Base-by-base conservation (phyloP, 2,888 invertebrate species). In the Chaetoderma sp. region DNA sequence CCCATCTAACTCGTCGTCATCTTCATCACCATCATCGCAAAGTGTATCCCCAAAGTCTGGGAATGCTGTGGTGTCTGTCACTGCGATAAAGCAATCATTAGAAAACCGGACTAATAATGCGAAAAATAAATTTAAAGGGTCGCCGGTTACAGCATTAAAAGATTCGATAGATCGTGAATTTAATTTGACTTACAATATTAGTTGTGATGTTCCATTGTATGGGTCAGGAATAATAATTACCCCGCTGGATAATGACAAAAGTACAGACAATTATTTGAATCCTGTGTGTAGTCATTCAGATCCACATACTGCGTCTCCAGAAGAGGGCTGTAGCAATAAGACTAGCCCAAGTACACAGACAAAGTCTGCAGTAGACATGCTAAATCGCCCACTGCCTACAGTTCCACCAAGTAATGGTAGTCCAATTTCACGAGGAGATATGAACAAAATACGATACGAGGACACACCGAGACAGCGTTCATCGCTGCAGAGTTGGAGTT, bases 91-190 rank as follows among this genome's bases (percentile, higher is more conserved):
- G 44, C 75, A 78, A 33, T 77, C 77, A 21, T 42, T 79, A 21
- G 75, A 76, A 49, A 67, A 67, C 8, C 68, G 71, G 49, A 76
- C 71, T 60, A 75, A 71, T 68, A 61, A 55, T 18, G 10, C 28
- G 32, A 60, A 50, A 21, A 60, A 33, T 52, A 71, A 78, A 60
- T 73, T 74, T 62, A 78, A 78, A 69, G 84, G 83, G 13, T 84
- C 84, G 2, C 85, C 85, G 2, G 84, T 85, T 54, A 82, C 80
- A n/a, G 80, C 83, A 8, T 68, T 85, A 30, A 85, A 84, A 63
- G 83, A 84, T 56, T 81, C 81, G 58, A 84, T 85, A 21, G 85
- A 85, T 67, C 60, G 73, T n/a, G n/a, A n/a, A n/a, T n/a, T n/a
- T n/a, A n/a, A n/a, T n/a, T n/a, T n/a, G n/a, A n/a, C n/a, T n/a